These are phyloP conservation scores for Amiota minor DNA, from an alignment of 2,888 invertebrate species.

Conservation along the genomic window DNA sequence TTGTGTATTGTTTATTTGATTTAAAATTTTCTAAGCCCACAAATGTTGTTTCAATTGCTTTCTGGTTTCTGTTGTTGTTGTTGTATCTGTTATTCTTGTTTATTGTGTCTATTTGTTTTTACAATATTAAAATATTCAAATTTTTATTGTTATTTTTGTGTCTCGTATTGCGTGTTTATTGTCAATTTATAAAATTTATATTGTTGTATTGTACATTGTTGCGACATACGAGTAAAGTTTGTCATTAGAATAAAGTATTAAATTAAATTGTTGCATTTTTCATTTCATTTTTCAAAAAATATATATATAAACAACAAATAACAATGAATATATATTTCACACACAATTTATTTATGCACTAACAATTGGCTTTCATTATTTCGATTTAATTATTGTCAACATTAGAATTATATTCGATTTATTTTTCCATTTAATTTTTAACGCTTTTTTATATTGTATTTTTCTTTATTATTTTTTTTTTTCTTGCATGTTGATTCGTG, in stretches of 20 bases:
- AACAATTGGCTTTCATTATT: too few species aligned
- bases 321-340: too few species aligned
- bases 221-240: conserved; percentile 9
- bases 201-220: conserved; percentile 6
- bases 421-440: neutral
- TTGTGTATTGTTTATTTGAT: neutral
- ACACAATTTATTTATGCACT: too few species aligned
- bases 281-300: too few species aligned
- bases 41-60: neutral
- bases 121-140: neutral
- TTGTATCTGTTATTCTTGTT: neutral
- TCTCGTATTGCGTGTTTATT: neutral
- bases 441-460: neutral
- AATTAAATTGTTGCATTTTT: conserved; percentile 18
- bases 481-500: neutral
- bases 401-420: neutral
- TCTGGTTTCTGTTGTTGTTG: neutral
- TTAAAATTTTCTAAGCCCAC: neutral
- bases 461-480: neutral
- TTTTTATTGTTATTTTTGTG: neutral
- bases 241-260: conserved; percentile 8
- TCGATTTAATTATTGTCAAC: too few species aligned
- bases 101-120: neutral
- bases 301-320: too few species aligned
- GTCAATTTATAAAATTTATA: conserved; percentile 2